Percentiles rank a stretch among this genome's conserved stretches.
phyloP scores from a whole-genome alignment of 1,140 invertebrate genomes.

The Cyphomyrmex costatus region DNA sequence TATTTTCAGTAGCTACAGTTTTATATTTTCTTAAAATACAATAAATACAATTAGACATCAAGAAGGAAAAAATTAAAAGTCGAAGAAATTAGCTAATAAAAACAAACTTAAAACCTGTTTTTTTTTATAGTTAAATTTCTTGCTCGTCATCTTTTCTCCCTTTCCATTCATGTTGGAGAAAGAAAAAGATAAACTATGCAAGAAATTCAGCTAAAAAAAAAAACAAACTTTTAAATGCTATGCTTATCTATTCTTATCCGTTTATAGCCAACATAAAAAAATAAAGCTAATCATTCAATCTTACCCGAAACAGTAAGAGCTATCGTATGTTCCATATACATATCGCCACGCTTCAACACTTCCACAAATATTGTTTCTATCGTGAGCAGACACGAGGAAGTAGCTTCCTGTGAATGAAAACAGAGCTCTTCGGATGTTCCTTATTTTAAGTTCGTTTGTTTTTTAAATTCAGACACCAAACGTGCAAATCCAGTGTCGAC shows the following conservation, averaged over 20 bases:
- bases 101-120: not conserved
- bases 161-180: too few relatives aligned
- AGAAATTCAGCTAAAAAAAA: too few relatives aligned
- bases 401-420: constrained; percentile 82
- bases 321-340: constrained; percentile 87
- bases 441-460: not conserved
- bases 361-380: constrained; percentile 91
- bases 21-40: not conserved
- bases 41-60: not conserved
- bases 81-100: not conserved
- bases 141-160: too few relatives aligned
- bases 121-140: too few relatives aligned
- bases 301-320: constrained; percentile 80
- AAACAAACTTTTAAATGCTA: not conserved
- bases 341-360: constrained; percentile 88
- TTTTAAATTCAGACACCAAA: not conserved
- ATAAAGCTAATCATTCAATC: constrained; percentile 1
- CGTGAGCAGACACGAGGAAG: constrained; percentile 88
- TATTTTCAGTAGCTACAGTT: not conserved
- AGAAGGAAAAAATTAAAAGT: not conserved
- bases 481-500: not conserved
- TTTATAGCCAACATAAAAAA: constrained; percentile 19
- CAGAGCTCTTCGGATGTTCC: not conserved
- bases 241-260: not conserved
- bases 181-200: too few relatives aligned